Evolutionary conservation across 2,113 vertebrate species (phyloP), one percentile per base, ranked within the genome.

Genomic region (Ondatra zibethicus): DNA sequence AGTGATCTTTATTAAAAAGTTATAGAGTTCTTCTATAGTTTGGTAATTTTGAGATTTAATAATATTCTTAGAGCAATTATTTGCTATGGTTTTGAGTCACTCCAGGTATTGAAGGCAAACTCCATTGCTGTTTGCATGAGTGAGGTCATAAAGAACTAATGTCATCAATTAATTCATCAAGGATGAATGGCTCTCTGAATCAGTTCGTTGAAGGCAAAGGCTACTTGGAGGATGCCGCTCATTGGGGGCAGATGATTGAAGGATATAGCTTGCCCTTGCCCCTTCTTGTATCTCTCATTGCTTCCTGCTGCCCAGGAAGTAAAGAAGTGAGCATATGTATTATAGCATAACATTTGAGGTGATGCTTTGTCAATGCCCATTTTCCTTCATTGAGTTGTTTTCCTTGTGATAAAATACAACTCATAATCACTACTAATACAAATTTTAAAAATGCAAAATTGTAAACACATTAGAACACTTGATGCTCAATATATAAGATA

Each of bases 211-310:
- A 78, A 78, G 8, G 7, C 76, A 52, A 13, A 77, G 47, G 7
- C 47, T 78, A 50, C 3, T 23, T 81, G 19, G 19, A 81, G 78
- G 19, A 55, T 55, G 19, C 11, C n/a, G 50, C 23, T 12, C 17
- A 55, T 10, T 36, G 50, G 16, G 31, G 5, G 4, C 50, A 55
- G 4, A 52, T 80, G 9, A 6, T 23, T 11, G 33, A 80, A 80
- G 33, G 4, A 1, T 80, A 5, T 23, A 4, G 2, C 50, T 36
- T 36, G 36, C 19, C 1, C 3, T n/a, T 11, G 1, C n/a, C 9
- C 2, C 33, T 55, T 8, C 78, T 4, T 81, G 50, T 25, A 19
- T 81, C 19, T 7, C 33, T 55, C 2, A 58, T 5, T 58, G 17
- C 17, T 58, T 58, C 17, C 55, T 58, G 55, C 5, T 58, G 55